Conservation (phyloP, 2,113 vertebrate species). For the Anseranas semipalmata region DNA sequence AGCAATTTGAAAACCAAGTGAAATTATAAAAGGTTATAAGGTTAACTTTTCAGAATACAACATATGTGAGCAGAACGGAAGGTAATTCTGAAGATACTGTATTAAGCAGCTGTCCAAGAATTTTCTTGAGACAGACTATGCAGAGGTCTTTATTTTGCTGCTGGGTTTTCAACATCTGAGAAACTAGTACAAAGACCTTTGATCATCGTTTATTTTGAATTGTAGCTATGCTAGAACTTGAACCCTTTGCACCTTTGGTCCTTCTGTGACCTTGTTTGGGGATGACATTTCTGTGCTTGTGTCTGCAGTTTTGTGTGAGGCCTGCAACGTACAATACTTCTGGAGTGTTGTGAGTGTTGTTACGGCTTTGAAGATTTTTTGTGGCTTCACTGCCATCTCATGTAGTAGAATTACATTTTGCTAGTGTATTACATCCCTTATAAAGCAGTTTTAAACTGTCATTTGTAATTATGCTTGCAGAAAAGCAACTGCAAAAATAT, state of each 20-base stretch:
- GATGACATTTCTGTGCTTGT: background rate
- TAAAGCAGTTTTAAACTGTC: background rate
- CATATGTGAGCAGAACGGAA: background rate
- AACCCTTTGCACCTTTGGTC: rapidly evolving
- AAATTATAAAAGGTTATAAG: background rate
- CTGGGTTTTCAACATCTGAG: background rate
- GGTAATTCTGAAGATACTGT: background rate
- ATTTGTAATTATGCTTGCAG: background rate
- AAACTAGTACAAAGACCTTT: background rate
- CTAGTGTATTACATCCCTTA: background rate
- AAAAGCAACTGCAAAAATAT: background rate
- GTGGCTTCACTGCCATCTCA: background rate
- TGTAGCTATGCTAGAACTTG: background rate
- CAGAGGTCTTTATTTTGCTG: background rate
- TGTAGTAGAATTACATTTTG: background rate
- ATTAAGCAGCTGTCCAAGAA: background rate
- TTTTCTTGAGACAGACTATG: background rate
- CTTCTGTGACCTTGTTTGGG: background rate
- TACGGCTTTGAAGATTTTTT: background rate
- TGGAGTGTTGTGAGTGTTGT: background rate
- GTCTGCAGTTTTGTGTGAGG: background rate
- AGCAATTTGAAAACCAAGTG: background rate
- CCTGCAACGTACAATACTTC: background rate
- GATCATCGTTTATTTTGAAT: background rate
- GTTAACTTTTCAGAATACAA: background rate